Conservation (phyloP, 2,113 vertebrate species). For the Laticauda laticaudata region DNA sequence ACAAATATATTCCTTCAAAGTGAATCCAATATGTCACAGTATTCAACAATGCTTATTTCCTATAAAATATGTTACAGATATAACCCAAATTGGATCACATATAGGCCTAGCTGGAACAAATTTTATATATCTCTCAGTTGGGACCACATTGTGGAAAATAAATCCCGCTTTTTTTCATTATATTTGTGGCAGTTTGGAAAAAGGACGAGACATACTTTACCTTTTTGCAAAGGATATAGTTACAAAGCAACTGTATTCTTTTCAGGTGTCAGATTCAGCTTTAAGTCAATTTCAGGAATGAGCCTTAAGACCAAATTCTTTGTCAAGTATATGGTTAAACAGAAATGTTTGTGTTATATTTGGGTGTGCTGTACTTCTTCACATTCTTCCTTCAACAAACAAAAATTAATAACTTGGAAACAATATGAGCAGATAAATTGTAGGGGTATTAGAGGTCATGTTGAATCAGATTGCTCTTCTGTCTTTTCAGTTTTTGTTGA, state of each 20-base stretch:
- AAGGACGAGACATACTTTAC: neutral
- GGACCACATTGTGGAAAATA: neutral
- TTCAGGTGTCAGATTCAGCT: neutral
- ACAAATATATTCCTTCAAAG: neutral
- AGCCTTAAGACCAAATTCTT: neutral
- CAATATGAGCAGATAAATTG: neutral
- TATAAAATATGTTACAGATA: neutral
- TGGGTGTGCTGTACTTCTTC: neutral
- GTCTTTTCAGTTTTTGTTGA: neutral
- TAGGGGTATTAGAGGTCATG: conserved; percentile 3
- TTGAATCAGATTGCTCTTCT: neutral
- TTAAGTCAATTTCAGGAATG: neutral
- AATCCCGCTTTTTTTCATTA: neutral
- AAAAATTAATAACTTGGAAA: conserved; percentile 3
- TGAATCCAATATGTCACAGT: neutral
- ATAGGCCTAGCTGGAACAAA: neutral
- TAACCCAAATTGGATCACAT: neutral
- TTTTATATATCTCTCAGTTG: neutral
- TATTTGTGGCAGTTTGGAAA: neutral
- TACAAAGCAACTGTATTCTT: neutral
- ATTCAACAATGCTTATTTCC: neutral
- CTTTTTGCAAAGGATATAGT: neutral
- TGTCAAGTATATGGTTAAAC: neutral
- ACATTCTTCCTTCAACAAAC: neutral
- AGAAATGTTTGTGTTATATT: neutral